A percentile compares a stretch with the other conserved stretches of the same genome.
Conservation (phyloP, 1,140 invertebrate species). For the Campoletis sonorensis region DNA sequence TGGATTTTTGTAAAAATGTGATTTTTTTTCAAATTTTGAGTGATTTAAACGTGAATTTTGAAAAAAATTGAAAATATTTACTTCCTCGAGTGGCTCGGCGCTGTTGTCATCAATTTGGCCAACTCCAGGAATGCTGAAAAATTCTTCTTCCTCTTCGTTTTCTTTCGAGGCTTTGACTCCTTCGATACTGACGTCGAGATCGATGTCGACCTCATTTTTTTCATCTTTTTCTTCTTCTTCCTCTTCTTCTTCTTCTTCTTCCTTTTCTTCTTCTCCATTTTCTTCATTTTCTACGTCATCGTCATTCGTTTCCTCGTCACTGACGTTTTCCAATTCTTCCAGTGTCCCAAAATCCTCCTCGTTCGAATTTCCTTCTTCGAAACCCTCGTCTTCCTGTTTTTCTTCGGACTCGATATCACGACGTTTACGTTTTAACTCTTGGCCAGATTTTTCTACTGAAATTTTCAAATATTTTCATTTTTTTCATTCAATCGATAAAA, state of each 20-base stretch:
- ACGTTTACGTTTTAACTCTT: too few relatives aligned
- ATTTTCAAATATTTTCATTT: too few relatives aligned
- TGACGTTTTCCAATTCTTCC: constrained; percentile 65
- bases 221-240: constrained; percentile 65
- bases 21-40: too few relatives aligned
- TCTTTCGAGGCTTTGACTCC: constrained; percentile 58
- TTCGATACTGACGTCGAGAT: constrained; percentile 59
- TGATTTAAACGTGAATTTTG: constrained; percentile 35
- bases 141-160: constrained; percentile 70
- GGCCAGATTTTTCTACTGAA: too few relatives aligned
- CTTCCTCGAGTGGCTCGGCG: constrained; percentile 72
- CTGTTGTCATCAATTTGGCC: constrained; percentile 68
- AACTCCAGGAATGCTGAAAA: constrained; percentile 68
- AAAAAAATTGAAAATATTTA: constrained; percentile 54
- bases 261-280: constrained; percentile 58
- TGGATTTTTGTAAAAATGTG: background rate
- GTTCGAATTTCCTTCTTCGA: constrained; percentile 63
- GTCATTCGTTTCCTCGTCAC: constrained; percentile 61
- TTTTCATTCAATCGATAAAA: too few relatives aligned
- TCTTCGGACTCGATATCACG: constrained; percentile 28
- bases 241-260: constrained; percentile 56
- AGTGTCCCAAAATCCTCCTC: constrained; percentile 65
- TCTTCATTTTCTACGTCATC: constrained; percentile 53
- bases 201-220: constrained; percentile 59
- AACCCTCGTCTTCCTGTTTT: constrained; percentile 64